Percentiles rank a stretch among this genome's conserved stretches.
phyloP scores from a whole-genome alignment of 2,888 invertebrate species.

The Callyntrura guangdongensis region DNA sequence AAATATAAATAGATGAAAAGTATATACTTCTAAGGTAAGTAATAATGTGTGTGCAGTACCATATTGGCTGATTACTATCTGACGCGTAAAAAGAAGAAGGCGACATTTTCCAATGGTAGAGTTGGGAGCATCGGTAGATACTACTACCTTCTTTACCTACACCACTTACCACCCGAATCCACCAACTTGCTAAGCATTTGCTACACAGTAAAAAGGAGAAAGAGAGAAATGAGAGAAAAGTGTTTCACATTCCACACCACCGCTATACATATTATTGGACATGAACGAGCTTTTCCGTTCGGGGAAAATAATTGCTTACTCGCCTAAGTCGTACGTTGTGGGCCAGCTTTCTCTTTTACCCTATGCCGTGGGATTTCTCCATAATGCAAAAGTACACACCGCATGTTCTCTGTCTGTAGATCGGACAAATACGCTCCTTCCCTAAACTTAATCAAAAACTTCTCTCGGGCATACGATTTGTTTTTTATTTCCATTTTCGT shows the following conservation, averaged over 20 bases:
- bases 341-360: neutral
- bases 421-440: no score
- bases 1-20: no score
- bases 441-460: no score
- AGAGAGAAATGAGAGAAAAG: neutral
- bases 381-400: no score
- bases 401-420: no score
- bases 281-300: constrained; percentile 30
- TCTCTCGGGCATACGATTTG: no score
- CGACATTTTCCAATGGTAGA: no score
- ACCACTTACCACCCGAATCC: no score
- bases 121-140: no score
- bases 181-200: neutral
- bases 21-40: no score
- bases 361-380: neutral
- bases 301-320: neutral
- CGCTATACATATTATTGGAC: neutral
- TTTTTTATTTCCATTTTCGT: no score
- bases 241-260: constrained; percentile 18
- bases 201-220: neutral
- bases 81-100: neutral
- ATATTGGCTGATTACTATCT: neutral
- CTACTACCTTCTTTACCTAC: neutral
- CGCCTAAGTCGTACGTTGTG: neutral
- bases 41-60: neutral